phyloP scores from a whole-genome alignment of 2,888 invertebrate genomes.

The Ptychoptera contaminata region DNA sequence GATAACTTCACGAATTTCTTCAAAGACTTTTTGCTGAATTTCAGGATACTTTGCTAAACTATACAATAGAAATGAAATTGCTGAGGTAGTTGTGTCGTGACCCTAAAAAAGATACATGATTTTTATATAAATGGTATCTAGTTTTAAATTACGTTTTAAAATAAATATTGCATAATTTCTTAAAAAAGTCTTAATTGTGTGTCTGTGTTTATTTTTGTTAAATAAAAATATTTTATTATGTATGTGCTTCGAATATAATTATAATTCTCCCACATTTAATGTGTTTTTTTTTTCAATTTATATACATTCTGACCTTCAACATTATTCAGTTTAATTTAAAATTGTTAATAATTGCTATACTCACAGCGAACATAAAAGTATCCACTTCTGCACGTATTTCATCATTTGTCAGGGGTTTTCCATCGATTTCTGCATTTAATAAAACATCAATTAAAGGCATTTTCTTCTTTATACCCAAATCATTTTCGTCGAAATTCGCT shows the following conservation, averaged over 20 bases:
- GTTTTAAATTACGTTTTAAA: too few relatives aligned
- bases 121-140: too few relatives aligned
- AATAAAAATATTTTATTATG: too few relatives aligned
- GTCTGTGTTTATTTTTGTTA: too few relatives aligned
- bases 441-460: conserved; percentile 49
- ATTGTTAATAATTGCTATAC: conserved; percentile 3
- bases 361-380: conserved; percentile 55
- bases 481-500: conserved; percentile 12
- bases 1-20: conserved; percentile 18
- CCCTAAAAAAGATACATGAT: conserved; percentile 11
- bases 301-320: too few relatives aligned
- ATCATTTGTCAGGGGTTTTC: conserved; percentile 36
- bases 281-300: too few relatives aligned
- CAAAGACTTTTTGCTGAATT: conserved; percentile 19
- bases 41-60: conserved; percentile 19
- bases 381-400: conserved; percentile 51
- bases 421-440: conserved; percentile 39
- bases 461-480: conserved; percentile 37
- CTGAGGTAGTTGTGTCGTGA: conserved; percentile 25
- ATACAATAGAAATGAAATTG: conserved; percentile 19
- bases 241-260: too few relatives aligned
- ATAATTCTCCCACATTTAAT: too few relatives aligned
- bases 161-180: too few relatives aligned
- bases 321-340: conserved; percentile 23
- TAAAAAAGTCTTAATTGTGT: too few relatives aligned